Evolutionary conservation across 2,113 vertebrate genomes (phyloP).

Genomic region (Gasterosteus aculeatus): DNA sequence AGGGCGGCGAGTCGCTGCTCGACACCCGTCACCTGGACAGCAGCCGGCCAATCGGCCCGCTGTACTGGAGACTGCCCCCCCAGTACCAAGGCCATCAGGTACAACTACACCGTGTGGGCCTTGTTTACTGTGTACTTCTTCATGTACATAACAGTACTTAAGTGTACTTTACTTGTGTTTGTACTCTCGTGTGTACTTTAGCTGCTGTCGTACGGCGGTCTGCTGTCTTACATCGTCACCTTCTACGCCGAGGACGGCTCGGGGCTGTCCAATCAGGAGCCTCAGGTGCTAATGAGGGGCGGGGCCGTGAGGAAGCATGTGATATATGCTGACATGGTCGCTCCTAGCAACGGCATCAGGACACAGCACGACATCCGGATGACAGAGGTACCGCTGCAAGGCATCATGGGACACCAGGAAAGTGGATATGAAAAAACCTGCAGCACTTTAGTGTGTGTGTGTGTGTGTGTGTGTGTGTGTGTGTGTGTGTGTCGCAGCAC

Average conservation of each 20-base stretch:
- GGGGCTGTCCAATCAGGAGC: slow-evolving; percentile 90
- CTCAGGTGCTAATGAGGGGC: slow-evolving; percentile 92
- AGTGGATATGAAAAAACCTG: not conserved
- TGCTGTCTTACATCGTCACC: slow-evolving; percentile 83
- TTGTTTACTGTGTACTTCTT: not conserved
- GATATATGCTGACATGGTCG: slow-evolving; percentile 83
- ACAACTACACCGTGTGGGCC: not conserved
- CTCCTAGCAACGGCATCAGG: slow-evolving; percentile 84
- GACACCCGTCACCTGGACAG: slow-evolving; percentile 79
- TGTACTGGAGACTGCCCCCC: slow-evolving; percentile 89
- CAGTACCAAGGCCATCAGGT: slow-evolving; percentile 89
- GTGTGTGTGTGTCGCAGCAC: slow-evolving; percentile 78
- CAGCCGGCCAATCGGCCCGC: slow-evolving; percentile 77
- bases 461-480: slow-evolving; percentile 22
- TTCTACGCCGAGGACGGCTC: slow-evolving; percentile 86
- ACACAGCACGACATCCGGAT: slow-evolving; percentile 82
- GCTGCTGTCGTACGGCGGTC: slow-evolving; percentile 91
- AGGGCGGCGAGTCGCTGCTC: slow-evolving; percentile 83
- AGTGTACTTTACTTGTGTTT: not conserved
- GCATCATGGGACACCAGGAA: not conserved
- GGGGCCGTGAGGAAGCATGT: slow-evolving; percentile 84
- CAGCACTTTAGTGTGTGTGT: slow-evolving; percentile 2
- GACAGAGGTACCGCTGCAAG: slow-evolving; percentile 85
- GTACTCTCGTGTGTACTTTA: not conserved
- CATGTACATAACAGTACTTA: not conserved